These are phyloP conservation scores for Acleris literana DNA, from an alignment of 2,888 invertebrate genomes.

Conservation along the genomic window DNA sequence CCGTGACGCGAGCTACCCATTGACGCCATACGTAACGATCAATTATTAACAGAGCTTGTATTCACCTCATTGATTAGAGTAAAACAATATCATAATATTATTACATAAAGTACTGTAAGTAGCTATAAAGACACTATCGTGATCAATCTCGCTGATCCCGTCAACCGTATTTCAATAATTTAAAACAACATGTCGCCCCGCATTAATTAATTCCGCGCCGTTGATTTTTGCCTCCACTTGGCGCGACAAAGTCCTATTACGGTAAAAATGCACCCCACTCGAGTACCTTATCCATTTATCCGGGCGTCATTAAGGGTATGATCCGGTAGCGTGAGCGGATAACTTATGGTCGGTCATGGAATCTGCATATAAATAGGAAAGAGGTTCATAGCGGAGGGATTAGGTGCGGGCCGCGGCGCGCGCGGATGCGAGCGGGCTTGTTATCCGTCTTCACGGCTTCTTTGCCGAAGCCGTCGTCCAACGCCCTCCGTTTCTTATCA, in stretches of 20 bases:
- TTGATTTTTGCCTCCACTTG: conserved; percentile 59
- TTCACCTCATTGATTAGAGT: not conserved
- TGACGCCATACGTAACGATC: conserved; percentile 1
- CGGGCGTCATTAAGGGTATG: conserved; percentile 76
- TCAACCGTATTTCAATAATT: conserved; percentile 65
- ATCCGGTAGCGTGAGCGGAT: conserved; percentile 75
- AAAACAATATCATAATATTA: too few relatives aligned
- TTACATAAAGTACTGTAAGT: not conserved
- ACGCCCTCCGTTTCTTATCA: too few relatives aligned
- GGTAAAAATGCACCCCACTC: conserved; percentile 61
- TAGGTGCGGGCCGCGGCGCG: conserved; percentile 41
- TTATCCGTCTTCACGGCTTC: conserved; percentile 8
- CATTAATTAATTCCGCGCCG: conserved; percentile 75
- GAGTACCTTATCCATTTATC: conserved; percentile 72
- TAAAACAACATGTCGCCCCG: conserved; percentile 71
- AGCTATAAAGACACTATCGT: conserved; percentile 40
- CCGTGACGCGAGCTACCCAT: conserved; percentile 11
- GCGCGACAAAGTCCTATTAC: conserved; percentile 59
- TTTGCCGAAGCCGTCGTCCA: not conserved
- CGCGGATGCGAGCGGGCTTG: conserved; percentile 1
- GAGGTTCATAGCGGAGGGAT: conserved; percentile 63
- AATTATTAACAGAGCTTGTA: not conserved
- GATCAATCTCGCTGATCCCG: conserved; percentile 64
- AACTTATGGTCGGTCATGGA: conserved; percentile 79
- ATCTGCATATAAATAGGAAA: conserved; percentile 83